These are phyloP conservation scores for Drosophila conformis DNA, from an alignment of 2,888 invertebrate genomes.

Conservation along the genomic window DNA sequence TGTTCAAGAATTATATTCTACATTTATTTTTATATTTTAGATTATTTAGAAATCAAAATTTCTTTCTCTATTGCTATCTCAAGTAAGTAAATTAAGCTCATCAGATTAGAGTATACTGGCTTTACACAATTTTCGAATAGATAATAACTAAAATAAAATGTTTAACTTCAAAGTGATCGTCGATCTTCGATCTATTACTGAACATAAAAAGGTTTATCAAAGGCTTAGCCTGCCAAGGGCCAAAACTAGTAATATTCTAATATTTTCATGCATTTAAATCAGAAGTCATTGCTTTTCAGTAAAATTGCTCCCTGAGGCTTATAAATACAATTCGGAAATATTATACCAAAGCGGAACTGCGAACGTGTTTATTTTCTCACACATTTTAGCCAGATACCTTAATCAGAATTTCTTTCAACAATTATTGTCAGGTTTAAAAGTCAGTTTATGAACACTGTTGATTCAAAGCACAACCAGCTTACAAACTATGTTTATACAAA, in stretches of 20 bases:
- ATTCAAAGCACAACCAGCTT: constrained; percentile 2
- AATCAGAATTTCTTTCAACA: not conserved
- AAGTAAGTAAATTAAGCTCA: not conserved
- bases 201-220: not conserved
- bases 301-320: not conserved
- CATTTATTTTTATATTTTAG: no score
- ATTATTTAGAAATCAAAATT: not conserved
- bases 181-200: not conserved
- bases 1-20: not conserved
- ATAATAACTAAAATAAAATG: not conserved
- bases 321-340: not conserved
- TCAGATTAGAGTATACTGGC: rapidly evolving
- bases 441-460: constrained; percentile 10
- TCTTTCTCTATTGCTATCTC: not conserved
- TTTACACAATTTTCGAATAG: not conserved
- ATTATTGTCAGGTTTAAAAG: not conserved
- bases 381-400: not conserved
- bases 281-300: not conserved
- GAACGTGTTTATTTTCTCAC: not conserved
- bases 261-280: not conserved
- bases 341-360: not conserved
- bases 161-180: rapidly evolving
- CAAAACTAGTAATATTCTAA: not conserved
- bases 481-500: not conserved
- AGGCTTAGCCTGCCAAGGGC: not conserved